phyloP scores from a whole-genome alignment of 2,888 invertebrate species.

The Latrodectus hesperus region DNA sequence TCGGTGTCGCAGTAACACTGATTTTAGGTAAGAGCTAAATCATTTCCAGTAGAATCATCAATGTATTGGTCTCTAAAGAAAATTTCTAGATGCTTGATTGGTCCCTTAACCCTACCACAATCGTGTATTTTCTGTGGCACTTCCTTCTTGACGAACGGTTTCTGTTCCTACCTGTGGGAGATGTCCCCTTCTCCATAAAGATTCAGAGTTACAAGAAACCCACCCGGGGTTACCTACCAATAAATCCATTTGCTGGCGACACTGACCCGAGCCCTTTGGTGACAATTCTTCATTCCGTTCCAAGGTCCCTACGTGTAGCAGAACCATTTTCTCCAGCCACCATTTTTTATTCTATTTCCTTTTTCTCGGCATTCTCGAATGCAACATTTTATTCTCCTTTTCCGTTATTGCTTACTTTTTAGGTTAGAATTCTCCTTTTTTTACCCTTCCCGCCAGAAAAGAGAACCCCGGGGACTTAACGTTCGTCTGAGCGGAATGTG shows the following conservation, averaged over 20 bases:
- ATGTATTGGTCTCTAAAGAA: no score
- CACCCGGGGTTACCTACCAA: constrained; percentile 36
- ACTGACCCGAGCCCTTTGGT: constrained; percentile 49
- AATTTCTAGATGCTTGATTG: not conserved
- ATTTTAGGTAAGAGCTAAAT: no score
- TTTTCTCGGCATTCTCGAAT: constrained; percentile 1
- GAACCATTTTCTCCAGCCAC: not conserved
- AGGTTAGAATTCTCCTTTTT: not conserved
- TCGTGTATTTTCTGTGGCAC: constrained; percentile 18
- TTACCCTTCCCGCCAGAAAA: not conserved
- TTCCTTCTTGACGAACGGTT: constrained; percentile 21
- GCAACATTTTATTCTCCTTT: not conserved
- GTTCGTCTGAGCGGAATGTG: constrained; percentile 27
- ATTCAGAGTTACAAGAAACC: constrained; percentile 47
- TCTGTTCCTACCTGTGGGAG: constrained; percentile 50
- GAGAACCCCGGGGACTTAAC: constrained; percentile 11
- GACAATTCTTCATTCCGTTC: constrained; percentile 55
- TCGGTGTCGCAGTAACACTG: no score
- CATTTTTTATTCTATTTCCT: not conserved
- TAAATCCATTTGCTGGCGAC: constrained; percentile 62
- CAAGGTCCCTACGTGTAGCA: not conserved
- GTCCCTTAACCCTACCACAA: constrained; percentile 12
- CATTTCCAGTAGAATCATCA: no score
- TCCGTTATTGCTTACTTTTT: constrained; percentile 41
- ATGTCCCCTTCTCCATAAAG: constrained; percentile 53